These are phyloP conservation scores for Acropternis orthonyx DNA, from an alignment of 2,797 vertebrate genomes.

Conservation along the genomic window DNA sequence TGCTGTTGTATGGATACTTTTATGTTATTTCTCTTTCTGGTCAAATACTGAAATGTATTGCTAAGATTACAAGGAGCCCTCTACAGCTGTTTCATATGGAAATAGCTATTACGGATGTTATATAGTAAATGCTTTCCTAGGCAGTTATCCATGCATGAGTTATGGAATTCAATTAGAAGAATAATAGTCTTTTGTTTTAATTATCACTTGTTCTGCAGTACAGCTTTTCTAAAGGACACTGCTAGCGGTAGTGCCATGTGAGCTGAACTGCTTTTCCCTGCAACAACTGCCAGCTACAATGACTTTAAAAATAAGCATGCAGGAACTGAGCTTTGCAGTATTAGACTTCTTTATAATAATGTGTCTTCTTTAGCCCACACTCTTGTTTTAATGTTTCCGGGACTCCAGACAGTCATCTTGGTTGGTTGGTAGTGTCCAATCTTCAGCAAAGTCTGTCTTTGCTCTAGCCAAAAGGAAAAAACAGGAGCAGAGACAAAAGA, in stretches of 20 bases:
- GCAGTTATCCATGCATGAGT: background rate
- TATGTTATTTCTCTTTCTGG: background rate
- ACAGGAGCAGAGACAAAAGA: background rate
- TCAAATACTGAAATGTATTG: background rate
- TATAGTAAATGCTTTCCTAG: background rate
- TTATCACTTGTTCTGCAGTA: background rate
- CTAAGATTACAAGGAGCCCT: background rate
- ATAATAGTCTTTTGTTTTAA: background rate
- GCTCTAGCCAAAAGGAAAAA: background rate
- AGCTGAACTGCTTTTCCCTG: background rate
- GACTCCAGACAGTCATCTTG: background rate
- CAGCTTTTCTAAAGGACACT: background rate
- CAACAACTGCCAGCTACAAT: background rate
- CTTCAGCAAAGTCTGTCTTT: background rate
- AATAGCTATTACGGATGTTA: background rate
- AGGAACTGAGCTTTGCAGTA: background rate
- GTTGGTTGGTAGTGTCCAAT: background rate
- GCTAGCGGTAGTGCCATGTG: background rate
- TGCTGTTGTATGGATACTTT: background rate
- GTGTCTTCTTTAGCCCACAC: background rate
- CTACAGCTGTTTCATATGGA: background rate
- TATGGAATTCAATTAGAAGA: background rate
- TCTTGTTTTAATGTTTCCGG: background rate
- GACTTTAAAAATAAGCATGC: background rate
- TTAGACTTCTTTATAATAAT: background rate